Conservation (phyloP, 2,888 invertebrate genomes). For the Mythimna loreyi region DNA sequence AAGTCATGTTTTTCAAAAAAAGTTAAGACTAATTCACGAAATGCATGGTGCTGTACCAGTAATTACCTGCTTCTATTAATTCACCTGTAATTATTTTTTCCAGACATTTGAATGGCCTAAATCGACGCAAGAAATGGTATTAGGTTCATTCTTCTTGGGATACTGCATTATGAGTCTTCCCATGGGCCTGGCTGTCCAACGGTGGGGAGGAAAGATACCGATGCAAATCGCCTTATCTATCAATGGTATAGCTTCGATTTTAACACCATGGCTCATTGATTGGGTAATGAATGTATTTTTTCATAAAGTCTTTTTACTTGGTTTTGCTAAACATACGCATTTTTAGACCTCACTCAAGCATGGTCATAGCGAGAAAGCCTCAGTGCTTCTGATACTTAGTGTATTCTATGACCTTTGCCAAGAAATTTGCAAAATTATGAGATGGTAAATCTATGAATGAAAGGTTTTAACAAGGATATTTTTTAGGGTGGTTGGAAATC, state of each 20-base stretch:
- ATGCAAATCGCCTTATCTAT: conserved; percentile 80
- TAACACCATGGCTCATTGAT: conserved; percentile 75
- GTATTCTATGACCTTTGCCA: not conserved
- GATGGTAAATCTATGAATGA: no score
- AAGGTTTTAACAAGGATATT: not conserved
- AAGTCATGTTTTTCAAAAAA: conserved; percentile 9
- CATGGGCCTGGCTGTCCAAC: conserved; percentile 90
- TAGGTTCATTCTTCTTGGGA: conserved; percentile 89
- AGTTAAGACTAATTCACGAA: not conserved
- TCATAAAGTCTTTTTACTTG: not conserved
- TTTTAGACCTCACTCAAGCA: not conserved
- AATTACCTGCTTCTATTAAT: not conserved
- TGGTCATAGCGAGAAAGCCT: not conserved
- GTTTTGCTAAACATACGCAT: not conserved
- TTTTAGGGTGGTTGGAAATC: conserved; percentile 90
- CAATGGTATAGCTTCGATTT: conserved; percentile 72
- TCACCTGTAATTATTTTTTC: not conserved
- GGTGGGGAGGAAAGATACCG: conserved; percentile 92
- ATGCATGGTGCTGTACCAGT: not conserved
- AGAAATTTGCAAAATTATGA: not conserved
- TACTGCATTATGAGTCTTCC: conserved; percentile 89
- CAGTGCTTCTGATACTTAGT: not conserved
- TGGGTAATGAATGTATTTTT: conserved; percentile 66
- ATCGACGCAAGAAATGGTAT: conserved; percentile 78
- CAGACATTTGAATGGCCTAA: conserved; percentile 81